These are phyloP conservation scores for Pocillopora meandrina DNA, from an alignment of 92 coral and sea anemone genomes.

Conservation along the genomic window DNA sequence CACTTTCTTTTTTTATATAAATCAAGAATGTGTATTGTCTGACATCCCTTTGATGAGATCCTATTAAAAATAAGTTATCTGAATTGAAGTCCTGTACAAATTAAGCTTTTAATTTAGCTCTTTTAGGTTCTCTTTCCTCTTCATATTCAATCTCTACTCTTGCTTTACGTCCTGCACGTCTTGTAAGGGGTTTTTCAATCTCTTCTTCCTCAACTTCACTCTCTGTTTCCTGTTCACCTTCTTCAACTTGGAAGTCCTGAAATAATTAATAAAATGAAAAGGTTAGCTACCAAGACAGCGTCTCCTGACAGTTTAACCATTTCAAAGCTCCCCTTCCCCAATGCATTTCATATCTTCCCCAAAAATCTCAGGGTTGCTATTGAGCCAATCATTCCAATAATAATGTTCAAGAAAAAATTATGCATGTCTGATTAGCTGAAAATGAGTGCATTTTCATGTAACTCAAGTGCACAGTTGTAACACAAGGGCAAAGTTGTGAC, in stretches of 20 bases:
- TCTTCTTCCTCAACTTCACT: constrained; percentile 75
- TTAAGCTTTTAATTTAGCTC: constrained; percentile 67
- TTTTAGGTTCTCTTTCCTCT: constrained; percentile 71
- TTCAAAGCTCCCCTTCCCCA: no score
- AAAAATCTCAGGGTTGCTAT: no score
- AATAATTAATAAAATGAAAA: not conserved
- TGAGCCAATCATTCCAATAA: no score
- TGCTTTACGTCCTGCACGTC: constrained; percentile 64
- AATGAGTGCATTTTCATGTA: no score
- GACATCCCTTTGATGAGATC: not conserved
- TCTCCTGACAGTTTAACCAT: not conserved
- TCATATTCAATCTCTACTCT: constrained; percentile 96
- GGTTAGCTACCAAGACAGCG: not conserved
- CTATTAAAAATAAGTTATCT: not conserved
- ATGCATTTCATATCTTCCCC: no score
- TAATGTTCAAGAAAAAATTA: no score
- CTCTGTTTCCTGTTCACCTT: constrained; percentile 72
- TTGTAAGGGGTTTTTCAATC: constrained; percentile 45
- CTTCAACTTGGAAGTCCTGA: constrained; percentile 59
- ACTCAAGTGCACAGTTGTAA: no score
- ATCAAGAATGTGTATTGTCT: no score
- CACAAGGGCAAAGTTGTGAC: no score
- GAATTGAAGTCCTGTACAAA: not conserved
- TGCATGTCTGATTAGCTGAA: no score
- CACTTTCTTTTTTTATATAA: no score